Conservation (phyloP, 2,113 vertebrate genomes). For the Apaloderma vittatum region DNA sequence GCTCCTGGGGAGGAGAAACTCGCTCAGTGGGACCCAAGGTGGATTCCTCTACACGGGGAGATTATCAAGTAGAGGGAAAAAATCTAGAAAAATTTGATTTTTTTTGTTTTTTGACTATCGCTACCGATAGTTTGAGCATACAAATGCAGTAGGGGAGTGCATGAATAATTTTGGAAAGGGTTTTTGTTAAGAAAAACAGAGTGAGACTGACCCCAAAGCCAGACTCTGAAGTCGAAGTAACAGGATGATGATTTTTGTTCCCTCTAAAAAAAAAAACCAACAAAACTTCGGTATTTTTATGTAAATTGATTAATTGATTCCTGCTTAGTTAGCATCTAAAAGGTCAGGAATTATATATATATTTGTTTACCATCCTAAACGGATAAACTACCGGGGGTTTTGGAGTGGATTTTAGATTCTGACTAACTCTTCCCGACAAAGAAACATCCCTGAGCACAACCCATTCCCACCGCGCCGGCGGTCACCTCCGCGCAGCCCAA, state of each 20-base stretch:
- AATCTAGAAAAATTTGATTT: neutral
- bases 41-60: neutral
- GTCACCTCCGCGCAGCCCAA: rapidly evolving
- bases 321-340: neutral
- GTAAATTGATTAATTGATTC: neutral
- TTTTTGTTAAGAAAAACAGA: neutral
- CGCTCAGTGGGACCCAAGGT: neutral
- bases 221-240: neutral
- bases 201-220: neutral
- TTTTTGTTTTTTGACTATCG: neutral
- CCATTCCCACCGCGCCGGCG: rapidly evolving
- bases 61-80: rapidly evolving
- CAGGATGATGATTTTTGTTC: neutral
- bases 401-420: neutral
- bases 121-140: neutral
- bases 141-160: rapidly evolving
- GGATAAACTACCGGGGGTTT: neutral
- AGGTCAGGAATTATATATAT: neutral
- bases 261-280: rapidly evolving
- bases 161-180: neutral
- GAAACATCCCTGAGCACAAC: rapidly evolving
- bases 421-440: rapidly evolving
- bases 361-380: neutral
- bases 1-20: neutral
- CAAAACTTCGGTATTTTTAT: neutral